Base-by-base conservation (phyloP, 2,113 vertebrate genomes). In the Callorhinus ursinus region DNA sequence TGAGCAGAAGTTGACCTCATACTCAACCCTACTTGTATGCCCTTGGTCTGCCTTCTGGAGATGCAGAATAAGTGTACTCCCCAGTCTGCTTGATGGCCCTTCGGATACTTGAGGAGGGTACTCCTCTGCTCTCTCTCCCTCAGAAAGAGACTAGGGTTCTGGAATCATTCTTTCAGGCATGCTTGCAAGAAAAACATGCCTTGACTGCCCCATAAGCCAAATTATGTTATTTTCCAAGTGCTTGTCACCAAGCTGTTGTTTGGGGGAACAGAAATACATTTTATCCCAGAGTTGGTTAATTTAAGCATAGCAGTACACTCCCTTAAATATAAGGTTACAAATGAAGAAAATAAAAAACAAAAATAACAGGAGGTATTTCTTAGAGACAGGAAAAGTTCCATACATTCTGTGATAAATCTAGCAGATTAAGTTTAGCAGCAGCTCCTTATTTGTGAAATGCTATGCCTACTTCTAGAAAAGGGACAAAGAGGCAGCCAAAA, bases 381-480 rank as follows among this genome's bases (percentile, higher is more conserved):
- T 86, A 94, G 69, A 92, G 57, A 95, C 1, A 65, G 61, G 22
- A 79, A 90, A 83, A 13, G 0, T 90, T 87, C 67, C 88, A 94
- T 79, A 79, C 67, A 93, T 49, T 67, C 55, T 69, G 10, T 16
- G 57, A 0, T 24, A 13, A 95, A 97, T 36, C 53, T 71, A 93
- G 69, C 69, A 97, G 90, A 96, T 72, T 84, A 96, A 71, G 53
- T 90, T 93, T 83, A 93, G 80, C 26, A 13, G 53, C 46, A 93
- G 39, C 97, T 98, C 97, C 97, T 98, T 98, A 90, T 85, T 92
- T 97, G 88, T 92, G 82, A 97, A 95, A 97, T 93, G 93, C 76
- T 96, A 84, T 96, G 97, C 93, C 96, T 98, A 19, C 91, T 93
- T 77, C 97, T 98, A 97, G 95, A 89, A 96, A 97, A 97, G 79